Evolutionary conservation across 2,888 invertebrate genomes (phyloP).

Genomic region (Leucophora obtusa): DNA sequence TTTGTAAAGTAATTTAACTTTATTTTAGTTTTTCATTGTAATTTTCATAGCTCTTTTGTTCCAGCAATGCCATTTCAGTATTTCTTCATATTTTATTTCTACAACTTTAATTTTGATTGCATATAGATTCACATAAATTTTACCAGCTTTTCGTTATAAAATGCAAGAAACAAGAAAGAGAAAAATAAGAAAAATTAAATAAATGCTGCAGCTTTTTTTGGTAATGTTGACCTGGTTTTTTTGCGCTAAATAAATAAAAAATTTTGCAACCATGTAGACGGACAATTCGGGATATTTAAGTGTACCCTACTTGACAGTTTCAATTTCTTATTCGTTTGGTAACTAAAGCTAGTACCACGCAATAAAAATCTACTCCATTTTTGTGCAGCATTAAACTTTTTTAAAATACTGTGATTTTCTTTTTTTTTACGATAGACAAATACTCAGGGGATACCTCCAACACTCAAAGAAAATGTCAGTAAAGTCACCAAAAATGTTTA

Average conservation of each 20-base stretch:
- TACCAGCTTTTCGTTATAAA: neutral
- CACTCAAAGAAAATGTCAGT: no score
- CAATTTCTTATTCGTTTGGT: no score
- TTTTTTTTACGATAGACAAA: no score
- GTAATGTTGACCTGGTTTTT: constrained; percentile 29
- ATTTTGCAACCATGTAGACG: neutral
- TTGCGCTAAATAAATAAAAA: constrained; percentile 24
- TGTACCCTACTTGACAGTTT: no score
- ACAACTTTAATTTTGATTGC: constrained; percentile 27
- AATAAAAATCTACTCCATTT: no score
- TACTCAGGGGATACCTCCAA: no score
- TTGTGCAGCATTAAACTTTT: no score
- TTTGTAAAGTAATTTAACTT: constrained; percentile 28
- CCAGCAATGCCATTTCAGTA: constrained; percentile 19
- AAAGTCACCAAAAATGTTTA: no score
- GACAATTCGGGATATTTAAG: no score
- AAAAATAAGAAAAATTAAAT: constrained; percentile 8
- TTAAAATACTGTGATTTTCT: no score
- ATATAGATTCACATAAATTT: constrained; percentile 3
- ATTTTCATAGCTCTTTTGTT: neutral
- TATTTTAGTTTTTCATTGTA: neutral
- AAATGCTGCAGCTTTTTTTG: neutral
- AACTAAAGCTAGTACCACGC: no score
- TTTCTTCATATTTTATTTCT: constrained; percentile 6
- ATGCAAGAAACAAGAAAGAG: neutral